A percentile compares a stretch with the other conserved stretches of the same genome.
Evolutionary conservation across 2,888 invertebrate species (phyloP).

Genomic region (Cactoblastis cactorum): DNA sequence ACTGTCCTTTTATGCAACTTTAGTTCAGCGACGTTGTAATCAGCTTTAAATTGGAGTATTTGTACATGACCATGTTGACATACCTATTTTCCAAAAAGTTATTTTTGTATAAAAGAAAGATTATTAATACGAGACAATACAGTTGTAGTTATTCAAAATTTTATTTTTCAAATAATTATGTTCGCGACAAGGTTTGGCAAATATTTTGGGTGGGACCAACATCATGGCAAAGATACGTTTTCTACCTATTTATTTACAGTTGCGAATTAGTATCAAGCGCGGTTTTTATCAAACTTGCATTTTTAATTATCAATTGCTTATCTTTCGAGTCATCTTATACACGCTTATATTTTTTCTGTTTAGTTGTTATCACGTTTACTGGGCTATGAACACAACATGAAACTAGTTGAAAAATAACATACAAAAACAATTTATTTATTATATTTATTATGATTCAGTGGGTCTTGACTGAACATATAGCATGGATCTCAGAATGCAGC

Average conservation of each 20-base stretch:
- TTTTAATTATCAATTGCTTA: constrained; percentile 55
- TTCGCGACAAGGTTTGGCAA: constrained; percentile 55
- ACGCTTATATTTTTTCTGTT: constrained; percentile 35
- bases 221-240: constrained; percentile 48
- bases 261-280: constrained; percentile 37
- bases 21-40: constrained; percentile 76
- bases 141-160: constrained; percentile 60
- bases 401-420: constrained; percentile 53
- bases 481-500: constrained; percentile 79
- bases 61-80: constrained; percentile 67
- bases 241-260: constrained; percentile 37
- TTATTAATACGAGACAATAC: constrained; percentile 75
- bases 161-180: constrained; percentile 40
- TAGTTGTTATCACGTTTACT: constrained; percentile 51
- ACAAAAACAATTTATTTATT: constrained; percentile 58
- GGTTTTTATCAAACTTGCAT: constrained; percentile 43
- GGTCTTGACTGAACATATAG: constrained; percentile 72
- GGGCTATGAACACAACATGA: constrained; percentile 69
- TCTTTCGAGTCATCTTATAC: constrained; percentile 45
- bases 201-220: constrained; percentile 75
- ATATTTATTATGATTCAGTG: constrained; percentile 68
- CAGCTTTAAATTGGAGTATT: constrained; percentile 74
- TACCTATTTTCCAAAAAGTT: constrained; percentile 69
- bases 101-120: constrained; percentile 72
- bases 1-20: constrained; percentile 74